phyloP scores from a whole-genome alignment of 2,888 invertebrate species.

The Phrixothrix hirtus region DNA sequence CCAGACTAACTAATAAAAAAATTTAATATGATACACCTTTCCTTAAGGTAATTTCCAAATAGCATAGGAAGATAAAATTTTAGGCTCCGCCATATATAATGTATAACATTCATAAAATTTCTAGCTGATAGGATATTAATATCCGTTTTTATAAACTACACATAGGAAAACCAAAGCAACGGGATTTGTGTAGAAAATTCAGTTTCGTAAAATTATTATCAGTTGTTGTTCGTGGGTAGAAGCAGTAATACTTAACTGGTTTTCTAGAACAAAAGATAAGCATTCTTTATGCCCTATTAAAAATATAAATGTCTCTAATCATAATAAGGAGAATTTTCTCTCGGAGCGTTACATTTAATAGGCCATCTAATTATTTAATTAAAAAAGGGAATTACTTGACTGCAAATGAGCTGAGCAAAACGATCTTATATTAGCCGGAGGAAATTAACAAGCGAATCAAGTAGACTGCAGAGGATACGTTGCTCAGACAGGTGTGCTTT shows the following conservation, averaged over 20 bases:
- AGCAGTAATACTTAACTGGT: neutral
- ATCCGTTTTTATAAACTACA: too few relatives aligned
- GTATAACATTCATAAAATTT: too few relatives aligned
- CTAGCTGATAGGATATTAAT: too few relatives aligned
- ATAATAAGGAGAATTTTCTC: constrained; percentile 22
- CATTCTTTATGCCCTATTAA: constrained; percentile 17
- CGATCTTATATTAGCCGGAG: constrained; percentile 24
- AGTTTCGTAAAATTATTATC: neutral
- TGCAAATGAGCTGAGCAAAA: constrained; percentile 24
- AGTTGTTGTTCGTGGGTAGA: neutral
- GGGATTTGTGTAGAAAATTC: too few relatives aligned
- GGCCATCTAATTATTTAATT: constrained; percentile 28
- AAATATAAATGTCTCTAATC: constrained; percentile 22
- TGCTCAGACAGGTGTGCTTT: constrained; percentile 17
- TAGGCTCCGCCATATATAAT: too few relatives aligned
- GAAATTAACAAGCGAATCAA: constrained; percentile 27
- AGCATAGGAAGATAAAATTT: too few relatives aligned
- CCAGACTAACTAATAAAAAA: too few relatives aligned
- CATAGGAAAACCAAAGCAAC: too few relatives aligned
- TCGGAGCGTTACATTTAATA: constrained; percentile 17
- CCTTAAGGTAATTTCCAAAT: too few relatives aligned
- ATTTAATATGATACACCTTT: too few relatives aligned
- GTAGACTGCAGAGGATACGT: constrained; percentile 18
- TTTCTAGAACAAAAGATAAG: constrained; percentile 15
- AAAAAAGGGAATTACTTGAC: constrained; percentile 28